Conservation (phyloP, 2,797 vertebrate species). For the Sebastes reedi region DNA sequence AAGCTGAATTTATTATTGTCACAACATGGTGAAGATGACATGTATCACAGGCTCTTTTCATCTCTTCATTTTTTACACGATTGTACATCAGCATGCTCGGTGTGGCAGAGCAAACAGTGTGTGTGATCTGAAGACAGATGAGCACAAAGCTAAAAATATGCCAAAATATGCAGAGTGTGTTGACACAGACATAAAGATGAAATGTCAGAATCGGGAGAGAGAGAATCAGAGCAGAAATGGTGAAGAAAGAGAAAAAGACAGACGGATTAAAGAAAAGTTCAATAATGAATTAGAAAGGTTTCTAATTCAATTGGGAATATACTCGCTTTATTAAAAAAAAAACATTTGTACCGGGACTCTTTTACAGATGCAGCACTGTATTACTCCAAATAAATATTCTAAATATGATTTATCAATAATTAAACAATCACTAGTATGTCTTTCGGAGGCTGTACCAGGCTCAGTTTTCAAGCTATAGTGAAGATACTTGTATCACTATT, state of each 20-base stretch:
- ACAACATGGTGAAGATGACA: not conserved
- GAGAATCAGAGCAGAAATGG: not conserved
- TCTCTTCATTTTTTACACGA: not conserved
- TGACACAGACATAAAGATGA: not conserved
- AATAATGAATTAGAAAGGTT: not conserved
- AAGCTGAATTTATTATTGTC: not conserved
- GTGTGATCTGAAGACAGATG: constrained; percentile 4
- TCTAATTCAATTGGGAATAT: not conserved
- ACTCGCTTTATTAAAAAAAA: not conserved
- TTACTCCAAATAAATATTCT: no score
- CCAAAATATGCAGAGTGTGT: not conserved
- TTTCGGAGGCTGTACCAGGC: no score
- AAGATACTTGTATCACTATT: no score
- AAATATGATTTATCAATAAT: no score
- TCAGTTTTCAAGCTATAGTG: no score
- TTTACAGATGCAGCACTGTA: no score
- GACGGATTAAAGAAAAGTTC: not conserved
- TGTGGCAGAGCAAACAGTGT: constrained; percentile 2
- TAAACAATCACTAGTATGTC: no score
- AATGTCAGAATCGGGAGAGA: not conserved
- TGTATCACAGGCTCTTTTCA: not conserved
- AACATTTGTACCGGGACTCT: not conserved
- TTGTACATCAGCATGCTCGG: not conserved
- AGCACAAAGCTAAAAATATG: not conserved
- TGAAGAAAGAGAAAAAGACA: not conserved